Conservation (phyloP, 2,113 vertebrate genomes). For the Stigmatopora nigra region DNA sequence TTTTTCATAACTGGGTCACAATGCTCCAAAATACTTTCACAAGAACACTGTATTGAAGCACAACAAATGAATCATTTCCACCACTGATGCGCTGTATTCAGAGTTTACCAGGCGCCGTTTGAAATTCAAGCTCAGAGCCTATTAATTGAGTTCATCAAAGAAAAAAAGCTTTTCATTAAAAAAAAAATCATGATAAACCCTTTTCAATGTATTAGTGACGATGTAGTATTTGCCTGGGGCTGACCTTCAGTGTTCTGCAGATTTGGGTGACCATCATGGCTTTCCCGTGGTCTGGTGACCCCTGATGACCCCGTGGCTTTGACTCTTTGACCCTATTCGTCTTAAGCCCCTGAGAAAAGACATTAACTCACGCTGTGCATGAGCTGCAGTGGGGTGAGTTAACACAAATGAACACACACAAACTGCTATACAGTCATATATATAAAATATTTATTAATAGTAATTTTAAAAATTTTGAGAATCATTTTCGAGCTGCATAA, state of each 20-base stretch:
- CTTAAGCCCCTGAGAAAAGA: conserved; percentile 38
- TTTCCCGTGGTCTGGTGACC: conserved; percentile 34
- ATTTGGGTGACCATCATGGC: conserved; percentile 37
- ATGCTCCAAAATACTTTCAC: background rate
- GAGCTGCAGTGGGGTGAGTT: conserved; percentile 56
- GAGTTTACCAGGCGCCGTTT: background rate
- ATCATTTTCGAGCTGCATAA: background rate
- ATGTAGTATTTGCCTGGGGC: background rate
- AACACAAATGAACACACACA: background rate
- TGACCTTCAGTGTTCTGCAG: conserved; percentile 25
- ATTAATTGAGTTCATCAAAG: background rate
- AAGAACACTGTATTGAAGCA: conserved; percentile 8
- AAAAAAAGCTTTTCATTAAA: background rate
- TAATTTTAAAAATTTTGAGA: no score
- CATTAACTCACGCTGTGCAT: conserved; percentile 35
- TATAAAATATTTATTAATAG: background rate
- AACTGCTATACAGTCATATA: background rate
- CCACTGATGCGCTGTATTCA: background rate
- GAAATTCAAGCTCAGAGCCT: no score
- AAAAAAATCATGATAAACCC: background rate
- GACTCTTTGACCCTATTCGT: conserved; percentile 34
- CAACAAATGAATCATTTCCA: conserved; percentile 8
- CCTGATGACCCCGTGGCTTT: conserved; percentile 50
- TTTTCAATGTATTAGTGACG: background rate
- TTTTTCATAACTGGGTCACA: conserved; percentile 18